These are phyloP conservation scores for Melanotaenia parkinsoni DNA, from an alignment of 2,797 vertebrate species.

Conservation along the genomic window DNA sequence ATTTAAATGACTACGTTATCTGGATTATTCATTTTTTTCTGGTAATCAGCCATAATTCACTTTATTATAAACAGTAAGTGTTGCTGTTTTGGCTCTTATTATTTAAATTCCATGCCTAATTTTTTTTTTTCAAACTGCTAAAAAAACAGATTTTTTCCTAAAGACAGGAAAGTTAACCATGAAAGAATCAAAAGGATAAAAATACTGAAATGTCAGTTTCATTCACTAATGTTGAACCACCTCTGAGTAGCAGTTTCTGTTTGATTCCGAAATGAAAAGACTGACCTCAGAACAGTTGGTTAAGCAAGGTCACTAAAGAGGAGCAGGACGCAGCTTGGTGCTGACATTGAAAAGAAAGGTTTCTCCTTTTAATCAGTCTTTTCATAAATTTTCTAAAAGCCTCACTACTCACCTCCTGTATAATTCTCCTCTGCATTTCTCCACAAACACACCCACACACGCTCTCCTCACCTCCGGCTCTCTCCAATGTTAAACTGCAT, in stretches of 20 bases:
- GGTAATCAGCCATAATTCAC: slow-evolving; percentile 4
- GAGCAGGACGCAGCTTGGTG: slow-evolving; percentile 47
- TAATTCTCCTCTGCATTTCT: slow-evolving; percentile 42
- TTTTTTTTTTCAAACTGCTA: slow-evolving; percentile 28
- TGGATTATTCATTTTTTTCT: slow-evolving; percentile 10
- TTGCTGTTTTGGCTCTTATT: not conserved
- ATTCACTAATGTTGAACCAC: slow-evolving; percentile 38
- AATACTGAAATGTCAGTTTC: slow-evolving; percentile 34
- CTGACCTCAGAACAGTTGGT: slow-evolving; percentile 72
- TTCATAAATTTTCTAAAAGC: slow-evolving; percentile 60
- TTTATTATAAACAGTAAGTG: slow-evolving; percentile 3
- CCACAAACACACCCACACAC: slow-evolving; percentile 49
- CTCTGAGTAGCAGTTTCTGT: slow-evolving; percentile 13
- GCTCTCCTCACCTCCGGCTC: slow-evolving; percentile 52
- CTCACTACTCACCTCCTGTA: slow-evolving; percentile 64
- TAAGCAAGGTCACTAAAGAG: slow-evolving; percentile 64
- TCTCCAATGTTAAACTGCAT: slow-evolving; percentile 40
- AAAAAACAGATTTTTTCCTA: too few species aligned
- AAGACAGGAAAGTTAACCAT: not conserved
- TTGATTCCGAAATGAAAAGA: slow-evolving; percentile 58
- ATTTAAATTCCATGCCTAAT: slow-evolving; percentile 16
- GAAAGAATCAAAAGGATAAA: not conserved
- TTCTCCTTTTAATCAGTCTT: slow-evolving; percentile 64
- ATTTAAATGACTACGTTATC: slow-evolving; percentile 16
- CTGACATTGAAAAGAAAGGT: slow-evolving; percentile 50